Evolutionary conservation across 2,113 vertebrate species (phyloP).

Genomic region (Gulo gulo): DNA sequence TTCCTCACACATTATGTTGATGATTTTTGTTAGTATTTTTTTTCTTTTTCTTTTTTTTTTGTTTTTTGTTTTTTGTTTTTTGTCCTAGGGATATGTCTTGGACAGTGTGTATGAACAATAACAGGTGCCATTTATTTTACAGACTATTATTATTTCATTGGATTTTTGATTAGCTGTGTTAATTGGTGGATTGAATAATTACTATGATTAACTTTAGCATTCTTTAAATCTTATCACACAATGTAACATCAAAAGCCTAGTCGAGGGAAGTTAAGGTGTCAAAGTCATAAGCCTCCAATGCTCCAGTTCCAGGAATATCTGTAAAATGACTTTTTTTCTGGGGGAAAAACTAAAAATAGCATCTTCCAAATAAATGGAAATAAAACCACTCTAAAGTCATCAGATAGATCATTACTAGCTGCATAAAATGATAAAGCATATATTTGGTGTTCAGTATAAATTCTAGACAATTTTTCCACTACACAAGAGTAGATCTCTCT

Average conservation of each 20-base stretch:
- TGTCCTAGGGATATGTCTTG: background rate
- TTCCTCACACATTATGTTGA: constrained; percentile 48
- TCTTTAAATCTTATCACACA: background rate
- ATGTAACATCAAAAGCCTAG: background rate
- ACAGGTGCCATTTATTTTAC: background rate
- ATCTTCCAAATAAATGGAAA: constrained; percentile 55
- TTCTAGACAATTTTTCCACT: constrained; percentile 11
- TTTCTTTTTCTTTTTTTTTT: background rate
- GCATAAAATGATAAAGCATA: constrained; percentile 50
- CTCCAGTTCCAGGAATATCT: constrained; percentile 21
- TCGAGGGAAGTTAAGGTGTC: background rate
- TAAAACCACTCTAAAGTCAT: constrained; percentile 48
- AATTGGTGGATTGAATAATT: background rate
- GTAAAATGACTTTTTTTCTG: background rate
- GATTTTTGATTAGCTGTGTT: background rate
- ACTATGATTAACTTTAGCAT: background rate
- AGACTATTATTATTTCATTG: background rate
- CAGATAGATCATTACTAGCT: constrained; percentile 32
- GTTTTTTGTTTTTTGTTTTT: background rate
- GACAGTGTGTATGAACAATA: background rate
- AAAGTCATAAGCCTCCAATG: background rate
- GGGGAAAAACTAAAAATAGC: constrained; percentile 39
- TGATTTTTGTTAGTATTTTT: background rate
- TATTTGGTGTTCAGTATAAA: constrained; percentile 11
- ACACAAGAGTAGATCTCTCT: background rate